phyloP scores from a whole-genome alignment of 2,888 invertebrate species.

The Lepidocyrtoides sp. region DNA sequence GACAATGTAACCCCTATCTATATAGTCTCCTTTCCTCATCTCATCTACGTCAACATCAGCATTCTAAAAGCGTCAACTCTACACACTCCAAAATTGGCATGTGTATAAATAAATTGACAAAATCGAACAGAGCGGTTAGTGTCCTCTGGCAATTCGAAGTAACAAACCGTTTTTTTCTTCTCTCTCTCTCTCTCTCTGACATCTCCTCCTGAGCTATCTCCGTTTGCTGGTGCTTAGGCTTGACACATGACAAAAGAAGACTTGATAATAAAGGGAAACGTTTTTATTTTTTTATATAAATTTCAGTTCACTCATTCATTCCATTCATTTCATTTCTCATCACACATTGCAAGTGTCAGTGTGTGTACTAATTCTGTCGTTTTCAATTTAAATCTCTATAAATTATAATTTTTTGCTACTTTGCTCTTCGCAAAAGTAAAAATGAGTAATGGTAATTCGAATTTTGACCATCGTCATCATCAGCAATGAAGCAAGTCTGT shows the following conservation, averaged over 20 bases:
- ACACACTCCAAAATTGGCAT: slow-evolving; percentile 51
- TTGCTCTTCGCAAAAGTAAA: neutral
- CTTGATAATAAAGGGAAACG: neutral
- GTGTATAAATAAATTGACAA: slow-evolving; percentile 73
- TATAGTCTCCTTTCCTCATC: neutral
- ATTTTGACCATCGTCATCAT: neutral
- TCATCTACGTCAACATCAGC: slow-evolving; percentile 1
- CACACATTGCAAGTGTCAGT: neutral
- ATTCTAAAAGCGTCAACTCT: slow-evolving; percentile 19
- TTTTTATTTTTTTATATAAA: slow-evolving; percentile 34
- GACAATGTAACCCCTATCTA: slow-evolving; percentile 30
- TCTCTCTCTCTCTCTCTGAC: too few species aligned
- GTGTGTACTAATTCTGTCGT: slow-evolving; percentile 60
- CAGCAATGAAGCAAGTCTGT: neutral
- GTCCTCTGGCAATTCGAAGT: slow-evolving; percentile 56
- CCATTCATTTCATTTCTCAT: neutral
- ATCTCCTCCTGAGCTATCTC: too few species aligned
- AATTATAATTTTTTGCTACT: slow-evolving; percentile 28
- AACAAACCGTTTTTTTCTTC: neutral
- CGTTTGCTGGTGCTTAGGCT: neutral
- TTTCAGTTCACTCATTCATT: slow-evolving; percentile 34
- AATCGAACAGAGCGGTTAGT: slow-evolving; percentile 46
- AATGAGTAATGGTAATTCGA: slow-evolving; percentile 11
- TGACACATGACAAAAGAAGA: neutral
- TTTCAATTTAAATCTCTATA: slow-evolving; percentile 54